A percentile compares a stretch with the other conserved stretches of the same genome.
Evolutionary conservation across 2,113 vertebrate genomes (phyloP).

Genomic region (Struthidea cinerea): DNA sequence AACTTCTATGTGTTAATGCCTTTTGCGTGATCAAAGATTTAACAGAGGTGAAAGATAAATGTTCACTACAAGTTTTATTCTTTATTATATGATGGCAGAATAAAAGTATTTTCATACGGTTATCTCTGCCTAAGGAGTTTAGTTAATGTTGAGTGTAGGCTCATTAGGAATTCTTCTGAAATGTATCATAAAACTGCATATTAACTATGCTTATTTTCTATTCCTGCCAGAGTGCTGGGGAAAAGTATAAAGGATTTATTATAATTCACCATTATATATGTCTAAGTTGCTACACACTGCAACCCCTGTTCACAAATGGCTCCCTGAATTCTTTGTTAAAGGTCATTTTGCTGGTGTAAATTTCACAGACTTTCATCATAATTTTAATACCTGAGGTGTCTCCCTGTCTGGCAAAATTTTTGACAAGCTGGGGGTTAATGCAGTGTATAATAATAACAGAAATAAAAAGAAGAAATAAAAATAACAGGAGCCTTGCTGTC

Average conservation of each 20-base stretch:
- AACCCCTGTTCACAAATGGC: neutral
- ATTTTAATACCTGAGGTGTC: neutral
- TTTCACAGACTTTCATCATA: neutral
- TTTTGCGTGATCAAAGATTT: neutral
- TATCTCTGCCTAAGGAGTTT: neutral
- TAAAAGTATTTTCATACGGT: neutral
- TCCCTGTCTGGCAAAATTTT: neutral
- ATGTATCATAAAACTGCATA: neutral
- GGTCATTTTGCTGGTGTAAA: neutral
- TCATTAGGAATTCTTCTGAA: neutral
- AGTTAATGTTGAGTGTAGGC: neutral
- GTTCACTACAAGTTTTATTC: neutral
- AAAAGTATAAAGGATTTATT: neutral
- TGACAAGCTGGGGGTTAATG: neutral
- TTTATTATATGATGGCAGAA: neutral
- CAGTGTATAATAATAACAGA: neutral
- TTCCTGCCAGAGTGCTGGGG: neutral
- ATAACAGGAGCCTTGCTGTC: neutral
- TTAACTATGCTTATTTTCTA: neutral
- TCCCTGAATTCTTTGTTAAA: neutral
- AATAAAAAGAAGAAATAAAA: neutral
- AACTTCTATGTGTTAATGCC: neutral
- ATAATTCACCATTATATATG: neutral
- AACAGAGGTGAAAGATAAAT: neutral
- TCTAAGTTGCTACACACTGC: neutral